Conservation (phyloP, 2,113 vertebrate genomes). For the Tragelaphus scriptus region DNA sequence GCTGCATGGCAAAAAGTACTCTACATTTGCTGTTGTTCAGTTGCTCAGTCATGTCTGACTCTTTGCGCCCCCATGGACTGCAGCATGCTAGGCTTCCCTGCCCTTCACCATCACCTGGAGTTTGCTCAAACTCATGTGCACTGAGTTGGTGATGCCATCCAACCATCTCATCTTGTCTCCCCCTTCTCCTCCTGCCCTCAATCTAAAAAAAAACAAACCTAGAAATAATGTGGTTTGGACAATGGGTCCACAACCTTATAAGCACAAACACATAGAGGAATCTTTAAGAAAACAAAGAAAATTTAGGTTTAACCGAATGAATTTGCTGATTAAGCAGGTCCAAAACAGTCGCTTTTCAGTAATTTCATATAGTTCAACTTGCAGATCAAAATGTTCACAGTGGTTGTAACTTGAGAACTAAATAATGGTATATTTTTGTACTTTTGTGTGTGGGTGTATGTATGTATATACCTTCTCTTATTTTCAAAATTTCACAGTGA, state of each 20-base stretch:
- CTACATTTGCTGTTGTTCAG: background rate
- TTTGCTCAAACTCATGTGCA: background rate
- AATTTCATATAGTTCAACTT: background rate
- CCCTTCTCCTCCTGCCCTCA: background rate
- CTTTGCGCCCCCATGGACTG: background rate
- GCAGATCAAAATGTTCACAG: background rate
- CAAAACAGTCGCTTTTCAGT: background rate
- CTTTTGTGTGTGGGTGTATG: background rate
- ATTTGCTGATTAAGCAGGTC: background rate
- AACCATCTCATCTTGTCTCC: background rate
- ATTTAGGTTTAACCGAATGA: background rate
- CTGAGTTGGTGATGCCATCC: background rate
- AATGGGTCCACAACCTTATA: background rate
- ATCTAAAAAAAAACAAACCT: background rate
- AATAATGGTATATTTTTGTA: background rate
- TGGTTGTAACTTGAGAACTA: background rate
- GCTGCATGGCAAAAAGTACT: background rate
- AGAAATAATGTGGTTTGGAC: background rate
- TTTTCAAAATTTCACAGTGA: background rate
- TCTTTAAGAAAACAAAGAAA: background rate
- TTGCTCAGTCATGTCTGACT: background rate
- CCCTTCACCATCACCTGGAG: background rate
- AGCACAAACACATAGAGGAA: background rate
- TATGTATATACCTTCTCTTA: background rate
- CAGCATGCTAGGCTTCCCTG: background rate